These are phyloP conservation scores for Stichopus chloronotus DNA, from an alignment of 35 echinoderm and acorn worm genomes.

Conservation along the genomic window DNA sequence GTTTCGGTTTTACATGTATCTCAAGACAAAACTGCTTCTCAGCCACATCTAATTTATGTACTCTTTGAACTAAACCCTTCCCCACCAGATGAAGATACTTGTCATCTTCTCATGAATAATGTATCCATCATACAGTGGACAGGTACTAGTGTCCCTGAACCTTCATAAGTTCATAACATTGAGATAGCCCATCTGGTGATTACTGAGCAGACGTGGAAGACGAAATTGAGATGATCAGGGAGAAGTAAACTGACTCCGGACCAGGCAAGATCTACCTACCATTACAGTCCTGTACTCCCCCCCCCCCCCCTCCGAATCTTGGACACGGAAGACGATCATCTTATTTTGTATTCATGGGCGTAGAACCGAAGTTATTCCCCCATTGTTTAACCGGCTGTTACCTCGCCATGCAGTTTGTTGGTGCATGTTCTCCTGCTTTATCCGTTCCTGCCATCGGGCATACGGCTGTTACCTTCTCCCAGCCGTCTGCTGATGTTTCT, in stretches of 20 bases:
- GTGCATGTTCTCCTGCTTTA: background rate
- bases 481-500: background rate
- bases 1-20: background rate
- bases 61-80: background rate
- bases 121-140: background rate
- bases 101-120: conserved; percentile 8
- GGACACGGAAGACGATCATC: background rate
- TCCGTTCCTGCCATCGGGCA: background rate
- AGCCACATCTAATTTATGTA: background rate
- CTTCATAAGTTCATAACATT: background rate
- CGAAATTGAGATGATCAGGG: background rate
- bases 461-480: background rate
- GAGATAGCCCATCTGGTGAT: background rate
- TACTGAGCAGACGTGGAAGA: background rate
- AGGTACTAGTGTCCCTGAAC: conserved; percentile 9
- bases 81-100: background rate
- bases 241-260: background rate
- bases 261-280: conserved; percentile 9
- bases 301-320: no score
- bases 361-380: background rate
- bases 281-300: background rate
- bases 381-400: background rate
- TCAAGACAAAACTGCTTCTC: background rate
- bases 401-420: background rate
- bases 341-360: background rate